Conservation (phyloP, 2,113 vertebrate species). For the Cebidichthys violaceus region DNA sequence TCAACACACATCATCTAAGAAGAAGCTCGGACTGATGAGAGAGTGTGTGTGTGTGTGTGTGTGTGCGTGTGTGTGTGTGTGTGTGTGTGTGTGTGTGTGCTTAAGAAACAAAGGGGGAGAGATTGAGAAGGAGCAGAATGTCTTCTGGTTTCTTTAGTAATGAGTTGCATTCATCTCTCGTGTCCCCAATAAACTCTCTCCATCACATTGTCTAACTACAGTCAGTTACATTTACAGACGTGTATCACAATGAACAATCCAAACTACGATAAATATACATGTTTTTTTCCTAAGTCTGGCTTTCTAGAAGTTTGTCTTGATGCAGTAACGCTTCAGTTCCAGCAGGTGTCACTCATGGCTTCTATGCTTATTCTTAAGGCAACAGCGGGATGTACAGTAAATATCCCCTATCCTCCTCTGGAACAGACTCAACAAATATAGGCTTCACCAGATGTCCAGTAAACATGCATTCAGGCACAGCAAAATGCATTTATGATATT, state of each 20-base stretch:
- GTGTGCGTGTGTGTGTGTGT: slow-evolving; percentile 59
- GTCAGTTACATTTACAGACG: not conserved
- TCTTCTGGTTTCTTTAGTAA: not conserved
- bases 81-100: slow-evolving; percentile 27
- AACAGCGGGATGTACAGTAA: slow-evolving; percentile 15
- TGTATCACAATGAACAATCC: not conserved
- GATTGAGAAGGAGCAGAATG: slow-evolving; percentile 20
- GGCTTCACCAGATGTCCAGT: not conserved
- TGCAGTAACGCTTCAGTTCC: slow-evolving; percentile 57
- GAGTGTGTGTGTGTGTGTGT: slow-evolving; percentile 53
- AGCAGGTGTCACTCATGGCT: slow-evolving; percentile 77
- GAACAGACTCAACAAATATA: not conserved
- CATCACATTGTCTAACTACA: slow-evolving; percentile 13
- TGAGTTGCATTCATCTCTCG: slow-evolving; percentile 20
- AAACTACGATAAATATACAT: not conserved
- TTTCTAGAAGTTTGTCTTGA: not conserved
- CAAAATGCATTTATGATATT: not conserved
- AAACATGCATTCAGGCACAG: not conserved
- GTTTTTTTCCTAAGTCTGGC: not conserved
- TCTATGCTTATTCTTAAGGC: slow-evolving; percentile 21
- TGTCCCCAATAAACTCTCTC: not conserved
- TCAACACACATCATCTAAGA: slow-evolving; percentile 36
- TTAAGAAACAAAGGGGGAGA: slow-evolving; percentile 42
- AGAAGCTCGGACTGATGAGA: slow-evolving; percentile 72
- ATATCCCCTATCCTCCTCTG: slow-evolving; percentile 4